A percentile compares a stretch with the other conserved stretches of the same genome.
Evolutionary conservation across 2,888 invertebrate genomes (phyloP).

Genomic region (Torymus texanus): DNA sequence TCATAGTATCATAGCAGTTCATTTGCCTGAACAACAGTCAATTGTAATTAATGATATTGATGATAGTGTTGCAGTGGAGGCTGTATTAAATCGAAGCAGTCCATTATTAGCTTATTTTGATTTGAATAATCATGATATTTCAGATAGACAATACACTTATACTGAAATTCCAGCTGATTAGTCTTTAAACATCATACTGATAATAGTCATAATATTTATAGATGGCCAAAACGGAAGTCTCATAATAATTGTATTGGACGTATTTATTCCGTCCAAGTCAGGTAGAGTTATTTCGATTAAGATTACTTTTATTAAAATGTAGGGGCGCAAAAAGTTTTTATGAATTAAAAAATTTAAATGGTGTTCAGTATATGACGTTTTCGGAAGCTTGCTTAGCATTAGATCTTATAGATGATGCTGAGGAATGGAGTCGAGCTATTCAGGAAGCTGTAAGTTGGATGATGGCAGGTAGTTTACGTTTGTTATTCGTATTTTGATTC

Average conservation of each 20-base stretch:
- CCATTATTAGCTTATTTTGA: slow-evolving; percentile 54
- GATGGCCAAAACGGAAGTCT: slow-evolving; percentile 40
- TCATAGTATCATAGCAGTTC: slow-evolving; percentile 51
- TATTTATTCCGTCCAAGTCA: slow-evolving; percentile 62
- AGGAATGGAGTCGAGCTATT: slow-evolving; percentile 65
- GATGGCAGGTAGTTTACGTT: slow-evolving; percentile 60
- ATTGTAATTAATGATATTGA: slow-evolving; percentile 20
- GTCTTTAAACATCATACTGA: slow-evolving; percentile 29
- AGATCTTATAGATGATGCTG: slow-evolving; percentile 30
- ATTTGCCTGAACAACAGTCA: slow-evolving; percentile 50
- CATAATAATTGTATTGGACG: slow-evolving; percentile 58
- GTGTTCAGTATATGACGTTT: no score
- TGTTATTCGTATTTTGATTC: not conserved
- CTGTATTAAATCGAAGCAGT: not conserved
- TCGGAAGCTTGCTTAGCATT: slow-evolving; percentile 12
- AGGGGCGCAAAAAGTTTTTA: no score
- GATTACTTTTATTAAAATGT: no score
- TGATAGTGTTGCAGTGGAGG: not conserved
- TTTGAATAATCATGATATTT: slow-evolving; percentile 33
- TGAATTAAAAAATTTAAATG: no score
- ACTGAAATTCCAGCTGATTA: slow-evolving; percentile 49
- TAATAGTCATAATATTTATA: not conserved
- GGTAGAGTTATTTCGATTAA: slow-evolving; percentile 47
- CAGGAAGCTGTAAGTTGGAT: slow-evolving; percentile 64
- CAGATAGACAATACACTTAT: slow-evolving; percentile 34